A percentile compares a stretch with the other conserved stretches of the same genome.
These are phyloP conservation scores for Podiceps cristatus DNA, from an alignment of 2,113 vertebrate species.

Conservation along the genomic window DNA sequence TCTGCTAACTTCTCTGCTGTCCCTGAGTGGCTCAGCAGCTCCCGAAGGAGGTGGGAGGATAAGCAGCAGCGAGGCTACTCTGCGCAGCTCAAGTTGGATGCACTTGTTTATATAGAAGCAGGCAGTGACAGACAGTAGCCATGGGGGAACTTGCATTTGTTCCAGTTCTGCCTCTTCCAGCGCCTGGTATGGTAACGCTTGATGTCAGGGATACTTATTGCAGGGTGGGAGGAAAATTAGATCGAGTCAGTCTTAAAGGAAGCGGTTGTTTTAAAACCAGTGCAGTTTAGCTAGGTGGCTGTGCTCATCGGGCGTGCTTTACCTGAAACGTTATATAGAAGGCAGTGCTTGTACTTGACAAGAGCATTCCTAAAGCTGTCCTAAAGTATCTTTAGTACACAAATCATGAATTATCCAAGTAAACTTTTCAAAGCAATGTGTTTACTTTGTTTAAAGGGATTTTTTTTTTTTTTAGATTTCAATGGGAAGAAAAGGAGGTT, in stretches of 20 bases:
- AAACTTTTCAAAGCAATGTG: background rate
- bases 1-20: background rate
- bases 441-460: background rate
- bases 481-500: background rate
- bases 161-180: constrained; percentile 69
- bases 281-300: background rate
- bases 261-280: background rate
- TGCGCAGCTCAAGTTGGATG: background rate
- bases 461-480: background rate
- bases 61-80: background rate
- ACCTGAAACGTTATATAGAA: background rate
- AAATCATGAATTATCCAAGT: background rate
- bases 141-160: constrained; percentile 56
- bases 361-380: background rate
- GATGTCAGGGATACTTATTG: constrained; percentile 59
- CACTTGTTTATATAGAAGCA: constrained; percentile 23
- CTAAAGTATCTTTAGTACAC: background rate
- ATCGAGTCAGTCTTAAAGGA: constrained; percentile 7
- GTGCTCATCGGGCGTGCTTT: background rate
- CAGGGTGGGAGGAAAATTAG: constrained; percentile 7
- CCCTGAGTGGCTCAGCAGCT: background rate
- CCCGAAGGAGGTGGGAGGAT: background rate
- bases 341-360: background rate
- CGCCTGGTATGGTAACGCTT: background rate
- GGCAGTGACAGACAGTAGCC: constrained; percentile 69